Conservation (phyloP, 2,888 invertebrate genomes). For the Marronus borbonicus region DNA sequence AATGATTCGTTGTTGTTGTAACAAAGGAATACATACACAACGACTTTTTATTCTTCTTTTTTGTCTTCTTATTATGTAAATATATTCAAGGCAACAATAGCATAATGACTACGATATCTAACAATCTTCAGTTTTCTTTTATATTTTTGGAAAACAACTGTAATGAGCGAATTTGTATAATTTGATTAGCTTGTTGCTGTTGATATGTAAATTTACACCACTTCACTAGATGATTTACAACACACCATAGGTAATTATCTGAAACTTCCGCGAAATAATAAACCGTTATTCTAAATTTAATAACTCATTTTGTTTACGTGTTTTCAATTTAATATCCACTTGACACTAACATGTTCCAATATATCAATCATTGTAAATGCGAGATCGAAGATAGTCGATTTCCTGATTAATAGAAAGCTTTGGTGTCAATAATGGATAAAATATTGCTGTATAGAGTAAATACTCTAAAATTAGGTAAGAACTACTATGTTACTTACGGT, state of each 20-base stretch:
- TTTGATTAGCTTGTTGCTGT: not conserved
- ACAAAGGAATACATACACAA: not conserved
- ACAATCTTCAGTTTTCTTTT: too few species aligned
- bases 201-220: not conserved
- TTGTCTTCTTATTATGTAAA: not conserved
- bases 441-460: conserved; percentile 10
- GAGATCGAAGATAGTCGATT: not conserved
- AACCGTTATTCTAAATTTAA: not conserved
- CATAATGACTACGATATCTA: not conserved
- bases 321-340: conserved; percentile 9
- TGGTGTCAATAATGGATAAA: conserved; percentile 9
- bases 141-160: too few species aligned
- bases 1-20: not conserved
- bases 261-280: not conserved
- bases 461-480: conserved; percentile 8
- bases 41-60: not conserved
- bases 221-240: not conserved
- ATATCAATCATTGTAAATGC: conserved; percentile 3
- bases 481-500: conserved; percentile 3
- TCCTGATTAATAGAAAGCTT: conserved; percentile 23
- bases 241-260: not conserved
- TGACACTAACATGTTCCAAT: not conserved
- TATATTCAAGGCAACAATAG: not conserved
- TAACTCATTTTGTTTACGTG: conserved; percentile 2
- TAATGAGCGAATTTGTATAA: too few species aligned